phyloP scores from a whole-genome alignment of 2,113 vertebrate genomes.

The Cynoglossus semilaevis region DNA sequence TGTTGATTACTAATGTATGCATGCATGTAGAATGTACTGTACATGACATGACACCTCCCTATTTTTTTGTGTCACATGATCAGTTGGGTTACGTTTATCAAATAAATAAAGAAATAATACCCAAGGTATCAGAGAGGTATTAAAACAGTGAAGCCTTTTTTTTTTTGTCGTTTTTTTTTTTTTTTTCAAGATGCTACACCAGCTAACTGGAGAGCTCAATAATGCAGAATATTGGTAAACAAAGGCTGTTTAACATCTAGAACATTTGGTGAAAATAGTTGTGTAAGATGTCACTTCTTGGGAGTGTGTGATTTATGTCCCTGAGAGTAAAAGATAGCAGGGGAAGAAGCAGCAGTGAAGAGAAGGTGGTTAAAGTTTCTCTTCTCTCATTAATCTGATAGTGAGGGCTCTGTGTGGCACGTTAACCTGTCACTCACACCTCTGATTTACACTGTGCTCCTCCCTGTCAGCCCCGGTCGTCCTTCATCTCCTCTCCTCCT shows the following conservation, averaged over 20 bases:
- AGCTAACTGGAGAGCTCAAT: conserved; percentile 33
- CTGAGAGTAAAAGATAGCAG: conserved; percentile 64
- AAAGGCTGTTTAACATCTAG: conserved; percentile 20
- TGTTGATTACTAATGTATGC: too few relatives aligned
- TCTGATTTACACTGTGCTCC: conserved; percentile 61
- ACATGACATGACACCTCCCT: too few relatives aligned
- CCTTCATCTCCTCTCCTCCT: conserved; percentile 22
- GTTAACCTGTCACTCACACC: conserved; percentile 64
- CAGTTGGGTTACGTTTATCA: too few relatives aligned
- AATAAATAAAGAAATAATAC: too few relatives aligned
- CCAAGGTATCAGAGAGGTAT: too few relatives aligned
- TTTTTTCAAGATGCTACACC: conserved; percentile 9
- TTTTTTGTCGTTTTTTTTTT: not conserved
- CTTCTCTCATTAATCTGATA: conserved; percentile 68
- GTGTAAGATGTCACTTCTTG: conserved; percentile 44
- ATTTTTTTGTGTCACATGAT: too few relatives aligned
- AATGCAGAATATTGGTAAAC: conserved; percentile 16
- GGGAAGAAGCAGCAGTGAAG: conserved; percentile 45
- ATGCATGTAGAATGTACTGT: too few relatives aligned
- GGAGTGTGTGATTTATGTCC: conserved; percentile 63
- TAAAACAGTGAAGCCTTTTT: too few relatives aligned
- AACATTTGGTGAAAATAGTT: conserved; percentile 49
- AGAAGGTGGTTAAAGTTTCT: conserved; percentile 59
- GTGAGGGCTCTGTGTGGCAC: conserved; percentile 54
- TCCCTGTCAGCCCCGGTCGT: conserved; percentile 38